Conservation (phyloP, 1,140 invertebrate species). For the Bombus soroeensis region DNA sequence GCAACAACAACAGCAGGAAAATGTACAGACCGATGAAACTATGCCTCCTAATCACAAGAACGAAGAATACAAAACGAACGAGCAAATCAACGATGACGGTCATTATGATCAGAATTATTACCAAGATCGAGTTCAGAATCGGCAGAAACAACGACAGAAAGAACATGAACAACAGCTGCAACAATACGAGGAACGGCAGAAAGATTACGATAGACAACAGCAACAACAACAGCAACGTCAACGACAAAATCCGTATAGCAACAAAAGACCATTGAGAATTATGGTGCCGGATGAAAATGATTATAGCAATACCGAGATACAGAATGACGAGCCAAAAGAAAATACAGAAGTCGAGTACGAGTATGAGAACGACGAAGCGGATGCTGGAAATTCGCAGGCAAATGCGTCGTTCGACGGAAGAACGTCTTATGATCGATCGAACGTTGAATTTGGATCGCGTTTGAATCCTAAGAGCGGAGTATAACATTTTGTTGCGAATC, state of each 20-base stretch:
- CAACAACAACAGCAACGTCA: slow-evolving; percentile 48
- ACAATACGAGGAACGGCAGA: slow-evolving; percentile 45
- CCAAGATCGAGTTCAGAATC: slow-evolving; percentile 38
- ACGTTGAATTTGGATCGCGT: slow-evolving; percentile 71
- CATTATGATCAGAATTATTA: slow-evolving; percentile 59
- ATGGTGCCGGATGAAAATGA: slow-evolving; percentile 79
- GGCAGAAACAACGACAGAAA: slow-evolving; percentile 61
- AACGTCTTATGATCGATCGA: slow-evolving; percentile 44
- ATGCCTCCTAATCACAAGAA: slow-evolving; percentile 74
- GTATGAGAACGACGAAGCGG: slow-evolving; percentile 72
- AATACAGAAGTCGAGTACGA: slow-evolving; percentile 72
- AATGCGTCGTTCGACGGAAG: slow-evolving; percentile 35
- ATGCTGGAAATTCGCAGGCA: slow-evolving; percentile 27
- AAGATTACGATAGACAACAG: slow-evolving; percentile 35
- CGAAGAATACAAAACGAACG: slow-evolving; percentile 50
- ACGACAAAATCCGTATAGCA: slow-evolving; percentile 37
- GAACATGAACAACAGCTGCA: slow-evolving; percentile 25
- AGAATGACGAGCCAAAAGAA: slow-evolving; percentile 60
- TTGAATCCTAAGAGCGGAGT: slow-evolving; percentile 59
- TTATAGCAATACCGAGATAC: slow-evolving; percentile 62
- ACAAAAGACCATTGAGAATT: slow-evolving; percentile 78
- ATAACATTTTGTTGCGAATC: background rate
- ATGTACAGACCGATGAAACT: slow-evolving; percentile 41
- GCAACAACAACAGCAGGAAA: slow-evolving; percentile 60
- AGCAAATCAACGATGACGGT: slow-evolving; percentile 11